These are phyloP conservation scores for Ciconia stormi DNA, from an alignment of 2,113 vertebrate genomes.

Conservation along the genomic window DNA sequence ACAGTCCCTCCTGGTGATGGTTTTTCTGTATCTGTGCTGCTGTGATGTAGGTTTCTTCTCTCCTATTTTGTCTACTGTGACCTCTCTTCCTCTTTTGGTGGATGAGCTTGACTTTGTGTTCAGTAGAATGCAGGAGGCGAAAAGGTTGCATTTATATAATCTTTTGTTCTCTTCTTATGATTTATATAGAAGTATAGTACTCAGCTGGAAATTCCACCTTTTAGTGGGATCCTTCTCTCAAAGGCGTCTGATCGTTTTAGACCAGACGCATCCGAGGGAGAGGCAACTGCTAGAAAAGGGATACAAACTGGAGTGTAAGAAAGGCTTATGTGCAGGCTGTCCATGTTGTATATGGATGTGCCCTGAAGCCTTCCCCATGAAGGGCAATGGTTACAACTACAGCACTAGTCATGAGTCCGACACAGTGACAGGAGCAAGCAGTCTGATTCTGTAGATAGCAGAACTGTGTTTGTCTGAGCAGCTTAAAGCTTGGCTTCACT, in stretches of 20 bases:
- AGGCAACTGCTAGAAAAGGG: background rate
- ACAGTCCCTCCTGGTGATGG: background rate
- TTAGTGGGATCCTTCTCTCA: background rate
- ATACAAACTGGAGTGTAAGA: background rate
- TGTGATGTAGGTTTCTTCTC: background rate
- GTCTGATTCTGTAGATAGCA: background rate
- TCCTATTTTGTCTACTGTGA: background rate
- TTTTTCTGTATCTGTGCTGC: background rate
- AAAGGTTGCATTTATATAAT: background rate
- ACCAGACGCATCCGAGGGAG: background rate
- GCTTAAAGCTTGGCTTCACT: background rate
- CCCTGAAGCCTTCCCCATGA: accelerated
- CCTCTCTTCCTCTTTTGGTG: background rate
- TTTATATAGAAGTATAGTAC: background rate
- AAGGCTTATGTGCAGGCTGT: accelerated
- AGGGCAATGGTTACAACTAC: background rate
- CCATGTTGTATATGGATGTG: background rate
- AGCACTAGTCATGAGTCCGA: accelerated
- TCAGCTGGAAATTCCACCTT: background rate
- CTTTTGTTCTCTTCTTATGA: background rate
- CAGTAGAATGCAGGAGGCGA: background rate
- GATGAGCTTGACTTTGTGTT: background rate
- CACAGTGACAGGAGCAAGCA: background rate
- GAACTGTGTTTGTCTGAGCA: background rate
- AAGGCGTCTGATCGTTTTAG: background rate